Base-by-base conservation (phyloP, 2,797 vertebrate species). In the Argyrosomus regius region DNA sequence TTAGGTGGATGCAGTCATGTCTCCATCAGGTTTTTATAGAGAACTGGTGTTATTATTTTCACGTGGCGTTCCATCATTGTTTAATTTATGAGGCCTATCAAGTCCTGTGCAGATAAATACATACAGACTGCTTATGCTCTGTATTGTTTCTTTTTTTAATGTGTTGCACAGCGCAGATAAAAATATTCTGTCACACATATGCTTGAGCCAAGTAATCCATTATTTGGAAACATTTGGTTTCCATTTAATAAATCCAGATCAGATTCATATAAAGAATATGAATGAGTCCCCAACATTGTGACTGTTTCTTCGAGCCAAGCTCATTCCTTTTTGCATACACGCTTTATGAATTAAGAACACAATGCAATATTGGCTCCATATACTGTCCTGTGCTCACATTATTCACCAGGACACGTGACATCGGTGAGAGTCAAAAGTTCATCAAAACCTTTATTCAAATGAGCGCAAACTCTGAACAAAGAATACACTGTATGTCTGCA, bases 171-270 rank as follows among this genome's bases (percentile, higher is more conserved):
- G 22, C 39, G 71, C 22, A 68, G 69, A 67, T 50, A 67, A 31
- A 75, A 63, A 52, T 45, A 63, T 72, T 31, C 72, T 78, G 77
- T 26, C 52, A 80, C 81, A 80, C 81, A 87, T 22, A 46, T 80
- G 84, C n/a, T 24, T 0, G 31, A 54, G 49, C 78, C 77, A 72
- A 88, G 81, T 79, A 56, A 84, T 87, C 75, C 26, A 87, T 85
- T 63, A 78, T 56, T 59, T 45, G 56, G 53, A 75, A 86, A 78
- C 88, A 90, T 91, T 89, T 91, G 88, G 73, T 84, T 89, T 73
- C n/a, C 53, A 88, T 92, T 87, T 65, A 10, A 63, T 58, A 71
- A 80, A 88, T 77, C 68, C 63, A 76, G 43, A 72, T 82, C 68
- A 87, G 77, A 84, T 83, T 71, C 17, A 70, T 46, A 39, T 66